A percentile compares a stretch with the other conserved stretches of the same genome.
Evolutionary conservation across 1,140 invertebrate genomes (phyloP).

Genomic region (Phenacoccus solenopsis): DNA sequence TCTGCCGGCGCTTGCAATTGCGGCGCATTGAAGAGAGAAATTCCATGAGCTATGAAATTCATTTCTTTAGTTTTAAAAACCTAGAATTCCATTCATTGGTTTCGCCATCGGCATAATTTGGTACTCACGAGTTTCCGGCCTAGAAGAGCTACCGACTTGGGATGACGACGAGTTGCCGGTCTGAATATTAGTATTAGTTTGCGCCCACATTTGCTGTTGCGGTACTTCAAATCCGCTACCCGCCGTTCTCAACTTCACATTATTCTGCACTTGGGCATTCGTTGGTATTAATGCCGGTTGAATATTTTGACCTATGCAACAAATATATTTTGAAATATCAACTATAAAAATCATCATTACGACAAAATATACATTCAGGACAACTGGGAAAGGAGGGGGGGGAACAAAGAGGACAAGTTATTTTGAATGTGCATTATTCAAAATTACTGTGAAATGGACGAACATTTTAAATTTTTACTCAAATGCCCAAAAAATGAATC

Average conservation of each 20-base stretch:
- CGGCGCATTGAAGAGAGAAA: constrained; percentile 47
- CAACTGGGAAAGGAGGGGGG: too few species aligned
- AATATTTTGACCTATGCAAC: neutral
- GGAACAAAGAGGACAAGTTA: too few species aligned
- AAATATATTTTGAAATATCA: neutral
- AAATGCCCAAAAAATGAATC: too few species aligned
- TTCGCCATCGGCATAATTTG: neutral
- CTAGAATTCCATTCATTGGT: neutral
- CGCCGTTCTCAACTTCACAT: neutral
- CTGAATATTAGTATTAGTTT: neutral
- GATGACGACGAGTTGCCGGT: neutral
- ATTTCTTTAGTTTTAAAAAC: too few species aligned
- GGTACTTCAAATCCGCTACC: neutral
- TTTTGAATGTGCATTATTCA: too few species aligned
- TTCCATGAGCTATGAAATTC: constrained; percentile 31
- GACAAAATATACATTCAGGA: too few species aligned
- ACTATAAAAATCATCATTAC: too few species aligned
- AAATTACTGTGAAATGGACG: too few species aligned
- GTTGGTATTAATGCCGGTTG: neutral
- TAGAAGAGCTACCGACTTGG: neutral
- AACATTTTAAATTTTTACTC: too few species aligned
- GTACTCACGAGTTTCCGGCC: neutral
- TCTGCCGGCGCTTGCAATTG: constrained; percentile 52
- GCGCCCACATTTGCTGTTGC: neutral
- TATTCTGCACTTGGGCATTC: neutral